Conservation (phyloP, 2,888 invertebrate species). For the Dorcus hopei region DNA sequence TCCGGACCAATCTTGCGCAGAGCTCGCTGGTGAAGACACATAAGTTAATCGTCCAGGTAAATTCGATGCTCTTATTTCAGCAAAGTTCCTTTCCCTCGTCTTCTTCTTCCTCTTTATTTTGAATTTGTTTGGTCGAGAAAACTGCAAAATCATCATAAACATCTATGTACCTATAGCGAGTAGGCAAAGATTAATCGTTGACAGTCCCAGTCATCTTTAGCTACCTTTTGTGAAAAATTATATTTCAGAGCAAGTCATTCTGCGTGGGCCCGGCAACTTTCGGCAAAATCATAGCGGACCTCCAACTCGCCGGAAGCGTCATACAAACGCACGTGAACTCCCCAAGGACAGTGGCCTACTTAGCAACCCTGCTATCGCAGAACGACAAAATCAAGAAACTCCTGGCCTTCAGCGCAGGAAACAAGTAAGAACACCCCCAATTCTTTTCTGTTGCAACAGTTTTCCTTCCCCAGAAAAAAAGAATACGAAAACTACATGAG, state of each 20-base stretch:
- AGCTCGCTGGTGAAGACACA: conserved; percentile 56
- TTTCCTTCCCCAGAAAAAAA: conserved; percentile 49
- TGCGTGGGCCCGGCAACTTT: conserved; percentile 77
- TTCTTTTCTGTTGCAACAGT: background rate
- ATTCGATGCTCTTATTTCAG: background rate
- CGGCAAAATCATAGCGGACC: conserved; percentile 63
- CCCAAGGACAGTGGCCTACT: conserved; percentile 74
- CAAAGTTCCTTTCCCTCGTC: background rate
- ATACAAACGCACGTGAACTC: conserved; percentile 78
- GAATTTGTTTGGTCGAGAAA: no score
- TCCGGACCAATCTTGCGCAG: conserved; percentile 55
- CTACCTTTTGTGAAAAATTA: background rate
- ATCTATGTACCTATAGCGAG: no score
- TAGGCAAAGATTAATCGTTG: no score
- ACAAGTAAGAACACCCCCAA: conserved; percentile 34
- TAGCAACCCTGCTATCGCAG: conserved; percentile 63
- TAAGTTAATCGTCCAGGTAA: conserved; percentile 58
- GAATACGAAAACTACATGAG: conserved; percentile 70
- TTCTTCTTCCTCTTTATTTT: no score
- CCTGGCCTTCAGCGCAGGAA: conserved; percentile 61
- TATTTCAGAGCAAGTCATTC: conserved; percentile 69
- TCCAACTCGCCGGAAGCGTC: conserved; percentile 68
- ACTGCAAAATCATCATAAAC: no score
- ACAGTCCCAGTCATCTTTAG: no score
- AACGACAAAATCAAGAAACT: conserved; percentile 59